phyloP scores from a whole-genome alignment of 2,113 vertebrate species.

The Eulacestoma nigropectus region DNA sequence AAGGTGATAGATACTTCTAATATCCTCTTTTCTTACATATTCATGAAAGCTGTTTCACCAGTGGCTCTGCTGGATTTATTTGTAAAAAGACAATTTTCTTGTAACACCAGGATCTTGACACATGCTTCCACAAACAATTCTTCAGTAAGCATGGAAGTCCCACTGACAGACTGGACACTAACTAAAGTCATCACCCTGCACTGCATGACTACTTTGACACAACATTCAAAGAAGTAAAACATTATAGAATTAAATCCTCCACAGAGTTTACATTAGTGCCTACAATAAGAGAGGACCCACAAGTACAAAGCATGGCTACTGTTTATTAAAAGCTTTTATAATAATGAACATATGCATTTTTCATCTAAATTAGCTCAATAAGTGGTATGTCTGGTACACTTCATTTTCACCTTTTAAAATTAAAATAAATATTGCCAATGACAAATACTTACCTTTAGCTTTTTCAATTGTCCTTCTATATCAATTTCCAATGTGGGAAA shows the following conservation, averaged over 20 bases:
- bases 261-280: background rate
- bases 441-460: constrained; percentile 81
- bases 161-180: background rate
- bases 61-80: background rate
- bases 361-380: background rate
- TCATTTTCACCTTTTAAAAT: background rate
- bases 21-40: background rate
- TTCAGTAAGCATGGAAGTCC: background rate
- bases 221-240: background rate
- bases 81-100: background rate
- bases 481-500: constrained; percentile 88
- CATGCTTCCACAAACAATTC: background rate
- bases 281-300: background rate
- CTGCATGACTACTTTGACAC: background rate
- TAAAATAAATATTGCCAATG: background rate
- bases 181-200: background rate
- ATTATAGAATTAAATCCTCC: background rate
- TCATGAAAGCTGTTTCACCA: background rate
- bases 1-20: background rate
- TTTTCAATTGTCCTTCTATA: constrained; percentile 86
- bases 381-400: background rate
- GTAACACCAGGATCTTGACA: background rate
- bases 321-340: background rate
- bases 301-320: background rate
- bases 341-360: background rate